Evolutionary conservation across 30 jellyfish, hydroid and myxozoan genomes (phyloP), one percentile per base, ranked within the genome.

Genomic region (Cassiopea andromeda): DNA sequence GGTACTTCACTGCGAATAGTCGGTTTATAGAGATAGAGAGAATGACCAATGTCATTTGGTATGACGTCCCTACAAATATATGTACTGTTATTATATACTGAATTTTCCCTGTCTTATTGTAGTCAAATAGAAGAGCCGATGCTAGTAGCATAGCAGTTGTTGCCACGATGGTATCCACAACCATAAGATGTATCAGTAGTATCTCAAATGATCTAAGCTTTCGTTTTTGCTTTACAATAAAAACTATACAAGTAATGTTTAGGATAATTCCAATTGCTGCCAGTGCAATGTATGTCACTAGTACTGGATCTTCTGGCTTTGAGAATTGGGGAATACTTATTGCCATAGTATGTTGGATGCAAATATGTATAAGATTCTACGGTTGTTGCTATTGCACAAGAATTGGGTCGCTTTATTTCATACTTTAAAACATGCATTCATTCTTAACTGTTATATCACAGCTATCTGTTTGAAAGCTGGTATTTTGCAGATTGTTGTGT

Each of bases 1-100:
- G 92, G 67, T 84, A 84, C 77, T 84, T 84, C 3, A 84, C 92
- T 12, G 92, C 92, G 18, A 71, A 12, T 1, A 84, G 46, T 18
- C 92, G 83, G 44, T 84, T 80, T 2, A 84, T 19, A 1, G 92
- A 71, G 3, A 84, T 72, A 1, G 50, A 47, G 15, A 84, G 73
- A 44, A 84, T 81, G 44, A 84, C 46, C 48, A 72, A 38, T 19
- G 78, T 14, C 85, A 59, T 72, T 18, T 27, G 68, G 45, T 57
- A 75, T 1, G 72, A 12, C 27, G 85, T 76, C 18, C 45, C 78
- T 1, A 60, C 48, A 16, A 60, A 68, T 17, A 46, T 84, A 47
- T 67, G 46, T 19, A 50, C 85, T 9, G 71, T 49, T 47, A 76
- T n/a, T 1, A 50, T 17, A 43, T 17, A 44, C 2, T 69, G 74